phyloP scores from a whole-genome alignment of 2,113 vertebrate genomes.

The Aythya baeri region DNA sequence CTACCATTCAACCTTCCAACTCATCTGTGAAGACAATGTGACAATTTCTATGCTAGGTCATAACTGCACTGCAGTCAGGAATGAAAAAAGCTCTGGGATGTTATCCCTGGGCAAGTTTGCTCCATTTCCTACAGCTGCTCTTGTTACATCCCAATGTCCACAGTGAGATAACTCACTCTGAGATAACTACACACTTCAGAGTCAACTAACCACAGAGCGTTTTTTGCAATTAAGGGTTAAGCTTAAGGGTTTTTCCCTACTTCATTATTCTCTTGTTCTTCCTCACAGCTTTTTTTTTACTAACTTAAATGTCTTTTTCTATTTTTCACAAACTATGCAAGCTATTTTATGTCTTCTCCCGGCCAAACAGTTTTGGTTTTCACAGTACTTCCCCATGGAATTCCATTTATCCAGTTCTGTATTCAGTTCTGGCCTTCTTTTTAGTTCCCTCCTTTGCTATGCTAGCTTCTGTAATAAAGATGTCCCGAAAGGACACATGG shows the following conservation, averaged over 20 bases:
- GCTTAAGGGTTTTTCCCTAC: neutral
- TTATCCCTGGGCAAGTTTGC: neutral
- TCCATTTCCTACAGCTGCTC: neutral
- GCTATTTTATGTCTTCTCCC: neutral
- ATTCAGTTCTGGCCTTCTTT: conserved; percentile 1
- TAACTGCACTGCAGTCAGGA: neutral
- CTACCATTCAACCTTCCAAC: neutral
- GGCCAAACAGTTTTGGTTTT: neutral
- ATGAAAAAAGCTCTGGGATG: neutral
- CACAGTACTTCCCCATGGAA: conserved; percentile 15
- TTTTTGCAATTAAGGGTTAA: neutral
- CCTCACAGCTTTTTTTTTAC: neutral
- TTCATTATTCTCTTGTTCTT: neutral
- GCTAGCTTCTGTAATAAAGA: neutral
- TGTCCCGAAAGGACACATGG: neutral
- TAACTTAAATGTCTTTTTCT: neutral
- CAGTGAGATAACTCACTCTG: neutral
- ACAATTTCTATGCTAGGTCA: neutral
- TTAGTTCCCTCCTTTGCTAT: neutral
- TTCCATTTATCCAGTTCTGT: conserved; percentile 3
- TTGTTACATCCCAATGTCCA: neutral
- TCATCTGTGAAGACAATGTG: neutral
- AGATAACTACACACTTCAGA: neutral
- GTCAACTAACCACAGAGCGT: neutral
- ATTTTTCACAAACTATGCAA: neutral